These are phyloP conservation scores for Anneissia japonica DNA, from an alignment of 35 echinoderm and acorn worm species.

Conservation along the genomic window DNA sequence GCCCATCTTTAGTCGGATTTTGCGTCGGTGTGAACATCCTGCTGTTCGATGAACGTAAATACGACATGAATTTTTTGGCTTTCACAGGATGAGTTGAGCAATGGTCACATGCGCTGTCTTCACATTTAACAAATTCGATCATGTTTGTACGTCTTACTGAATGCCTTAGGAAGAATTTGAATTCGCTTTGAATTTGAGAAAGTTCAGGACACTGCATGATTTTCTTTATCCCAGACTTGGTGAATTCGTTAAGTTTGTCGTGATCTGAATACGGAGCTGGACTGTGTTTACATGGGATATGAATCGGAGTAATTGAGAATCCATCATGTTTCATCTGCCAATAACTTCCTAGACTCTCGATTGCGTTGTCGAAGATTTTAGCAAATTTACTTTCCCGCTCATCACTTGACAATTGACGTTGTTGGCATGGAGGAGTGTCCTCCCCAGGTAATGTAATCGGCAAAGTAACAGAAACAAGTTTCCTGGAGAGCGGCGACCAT, in stretches of 20 bases:
- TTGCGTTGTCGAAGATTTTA: background rate
- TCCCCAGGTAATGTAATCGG: slow-evolving; percentile 11
- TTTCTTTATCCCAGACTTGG: background rate
- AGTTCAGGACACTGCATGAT: background rate
- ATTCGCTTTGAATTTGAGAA: background rate
- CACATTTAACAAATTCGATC: background rate
- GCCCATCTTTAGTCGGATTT: background rate
- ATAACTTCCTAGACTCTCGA: background rate
- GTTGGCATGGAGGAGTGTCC: slow-evolving; percentile 5
- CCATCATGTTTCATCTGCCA: background rate
- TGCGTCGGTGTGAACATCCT: background rate
- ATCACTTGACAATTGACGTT: background rate
- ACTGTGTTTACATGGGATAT: background rate
- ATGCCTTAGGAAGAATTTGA: background rate
- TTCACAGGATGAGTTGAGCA: background rate
- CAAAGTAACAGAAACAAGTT: slow-evolving; percentile 20
- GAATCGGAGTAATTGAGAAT: background rate
- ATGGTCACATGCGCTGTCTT: background rate
- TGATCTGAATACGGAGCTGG: background rate
- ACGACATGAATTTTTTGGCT: background rate
- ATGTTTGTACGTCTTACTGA: background rate
- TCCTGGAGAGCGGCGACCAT: slow-evolving; percentile 19
- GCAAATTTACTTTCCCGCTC: background rate
- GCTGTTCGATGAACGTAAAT: background rate
- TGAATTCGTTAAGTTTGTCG: background rate